Base-by-base conservation (phyloP, 2,113 vertebrate species). In the Cyprinodon tularosa region DNA sequence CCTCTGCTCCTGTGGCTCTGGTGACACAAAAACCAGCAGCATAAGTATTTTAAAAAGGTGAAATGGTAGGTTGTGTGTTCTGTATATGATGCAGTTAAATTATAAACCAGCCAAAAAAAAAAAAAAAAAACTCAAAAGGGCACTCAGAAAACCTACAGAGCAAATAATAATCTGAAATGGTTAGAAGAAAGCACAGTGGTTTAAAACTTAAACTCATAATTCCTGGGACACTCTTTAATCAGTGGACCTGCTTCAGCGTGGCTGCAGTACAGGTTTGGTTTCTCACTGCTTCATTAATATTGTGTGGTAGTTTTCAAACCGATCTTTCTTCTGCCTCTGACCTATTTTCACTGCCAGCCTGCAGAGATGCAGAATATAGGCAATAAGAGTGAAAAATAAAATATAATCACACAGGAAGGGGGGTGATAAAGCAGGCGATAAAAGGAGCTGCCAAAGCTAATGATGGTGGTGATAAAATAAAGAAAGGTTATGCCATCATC, bases 1-100 rank as follows among this genome's bases (percentile, higher is more conserved):
- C 97, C 94, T 94, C 96, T 94, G 95, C 95, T 95, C 96, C 95
- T 88, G 94, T 94, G 88, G 92, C 91, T 94, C 96, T 91, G 80
- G 20, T 84, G 59, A 83, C 74, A 88, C 65, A 84, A 53, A 85
- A 50, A 81, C 50, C 39, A 80, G 13, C 11, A 12, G 66, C 0
- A 29, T 29, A 29, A 29, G 29, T 29, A 29, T 29, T 29, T 29
- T 59, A 59, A 69, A 22, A 72, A 8, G 47, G 17, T 7, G 7
- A 37, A 6, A 42, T 2, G 22, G 2, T 47, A 14, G 3, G 20
- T 37, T n/a, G 10, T 75, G 9, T 3, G 50, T n/a, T 57, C 7
- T 10, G 50, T 8, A 9, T n/a, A 20, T 17, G n/a, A 57, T 57
- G 7, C 50, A 8, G 50, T 45, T 53, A 8, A 53, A 20, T 53